Percentiles rank a stretch among this genome's conserved stretches.
phyloP scores from a whole-genome alignment of 2,113 vertebrate species.

The Macrotis lagotis region DNA sequence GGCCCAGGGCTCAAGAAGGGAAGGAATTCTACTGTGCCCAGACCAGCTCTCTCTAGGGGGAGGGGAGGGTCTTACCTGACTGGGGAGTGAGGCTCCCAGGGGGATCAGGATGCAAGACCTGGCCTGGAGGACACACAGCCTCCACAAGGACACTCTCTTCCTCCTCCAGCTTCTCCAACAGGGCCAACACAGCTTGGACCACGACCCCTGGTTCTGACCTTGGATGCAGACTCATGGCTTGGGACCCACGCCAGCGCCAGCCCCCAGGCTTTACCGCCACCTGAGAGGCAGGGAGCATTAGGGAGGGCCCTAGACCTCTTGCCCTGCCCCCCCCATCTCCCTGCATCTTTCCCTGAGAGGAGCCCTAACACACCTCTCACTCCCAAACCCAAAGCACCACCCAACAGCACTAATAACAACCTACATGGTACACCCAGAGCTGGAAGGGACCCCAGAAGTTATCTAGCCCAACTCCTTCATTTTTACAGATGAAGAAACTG shows the following conservation, averaged over 20 bases:
- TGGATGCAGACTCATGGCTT: constrained; percentile 57
- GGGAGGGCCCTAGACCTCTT: neutral
- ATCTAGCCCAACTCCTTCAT: neutral
- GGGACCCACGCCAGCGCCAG: constrained; percentile 73
- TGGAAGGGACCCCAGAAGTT: too few species aligned
- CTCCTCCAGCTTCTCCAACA: constrained; percentile 80
- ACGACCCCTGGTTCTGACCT: constrained; percentile 58
- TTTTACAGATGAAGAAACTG: neutral
- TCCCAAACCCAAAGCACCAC: too few species aligned
- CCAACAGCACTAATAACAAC: neutral
- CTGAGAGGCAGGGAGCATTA: constrained; percentile 49
- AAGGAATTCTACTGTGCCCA: neutral
- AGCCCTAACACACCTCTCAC: neutral
- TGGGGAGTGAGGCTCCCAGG: constrained; percentile 14
- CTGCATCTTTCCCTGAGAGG: neutral
- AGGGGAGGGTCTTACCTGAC: constrained; percentile 67
- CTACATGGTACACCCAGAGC: neutral
- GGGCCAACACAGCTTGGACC: constrained; percentile 51
- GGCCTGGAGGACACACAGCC: constrained; percentile 75
- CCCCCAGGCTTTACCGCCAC: constrained; percentile 79
- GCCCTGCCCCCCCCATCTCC: neutral
- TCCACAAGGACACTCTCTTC: constrained; percentile 82
- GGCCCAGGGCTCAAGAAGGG: neutral
- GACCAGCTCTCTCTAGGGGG: neutral
- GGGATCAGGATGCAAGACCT: neutral